Percentiles rank a stretch among this genome's conserved stretches.
These are phyloP conservation scores for Athalia circularis DNA, from an alignment of 2,888 invertebrate genomes.

Conservation along the genomic window DNA sequence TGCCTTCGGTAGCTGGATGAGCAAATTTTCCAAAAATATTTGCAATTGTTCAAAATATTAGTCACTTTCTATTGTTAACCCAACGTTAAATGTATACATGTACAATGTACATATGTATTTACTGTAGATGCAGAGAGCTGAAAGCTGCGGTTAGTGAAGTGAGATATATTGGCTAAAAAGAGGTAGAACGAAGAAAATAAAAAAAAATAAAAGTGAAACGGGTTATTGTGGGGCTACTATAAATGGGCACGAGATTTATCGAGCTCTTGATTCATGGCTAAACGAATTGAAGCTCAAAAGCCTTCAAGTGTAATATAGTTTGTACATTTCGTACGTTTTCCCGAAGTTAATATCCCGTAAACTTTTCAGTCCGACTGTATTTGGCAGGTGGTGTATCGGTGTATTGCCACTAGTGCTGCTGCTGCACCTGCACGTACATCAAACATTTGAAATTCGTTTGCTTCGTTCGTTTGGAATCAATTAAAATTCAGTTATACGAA, in stretches of 20 bases:
- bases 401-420: background rate
- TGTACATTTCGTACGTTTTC: background rate
- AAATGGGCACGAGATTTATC: too few species aligned
- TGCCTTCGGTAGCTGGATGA: slow-evolving; percentile 9
- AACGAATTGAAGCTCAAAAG: too few species aligned
- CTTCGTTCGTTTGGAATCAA: slow-evolving; percentile 9
- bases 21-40: slow-evolving; percentile 39
- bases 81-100: background rate
- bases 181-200: too few species aligned
- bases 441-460: slow-evolving; percentile 13
- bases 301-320: background rate
- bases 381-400: too few species aligned
- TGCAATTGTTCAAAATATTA: slow-evolving; percentile 37
- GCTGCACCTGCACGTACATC: background rate
- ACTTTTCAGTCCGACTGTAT: background rate
- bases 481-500: slow-evolving; percentile 18
- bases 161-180: background rate
- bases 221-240: too few species aligned
- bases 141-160: background rate
- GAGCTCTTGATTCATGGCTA: too few species aligned
- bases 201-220: too few species aligned
- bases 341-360: background rate
- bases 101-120: background rate
- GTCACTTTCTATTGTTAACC: slow-evolving; percentile 37
- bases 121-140: background rate